Evolutionary conservation across 2,797 vertebrate species (phyloP), one percentile per base, ranked within the genome.

Genomic region (Lepus oiostolus): DNA sequence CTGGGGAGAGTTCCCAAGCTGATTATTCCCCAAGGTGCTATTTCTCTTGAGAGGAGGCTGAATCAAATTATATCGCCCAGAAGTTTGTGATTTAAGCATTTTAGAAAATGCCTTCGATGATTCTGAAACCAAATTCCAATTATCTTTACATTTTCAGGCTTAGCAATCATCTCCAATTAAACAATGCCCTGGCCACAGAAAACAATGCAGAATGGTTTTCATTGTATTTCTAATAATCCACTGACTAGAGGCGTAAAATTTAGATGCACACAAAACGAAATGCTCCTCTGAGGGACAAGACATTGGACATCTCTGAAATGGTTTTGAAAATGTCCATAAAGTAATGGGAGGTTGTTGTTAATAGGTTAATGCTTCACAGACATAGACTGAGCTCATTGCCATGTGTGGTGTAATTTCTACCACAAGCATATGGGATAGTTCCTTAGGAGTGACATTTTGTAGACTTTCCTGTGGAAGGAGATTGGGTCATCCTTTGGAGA

Each of bases 341-440:
- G 17, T 13, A 28, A 58, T 0, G 9, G 22, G 74, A 83, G 26
- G 8, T 8, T 42, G 54, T 68, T 5, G 0, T 16, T 80, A 76
- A 76, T 50, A 16, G 42, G 26, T 85, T n/a, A 74, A 72, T 19
- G 21, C 26, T 50, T 38, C 68, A 8, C 63, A 93, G 89, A 76
- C 21, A 83, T 28, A 10, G 1, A 82, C 28, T 70, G 63, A 95
- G 19, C 35, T 71, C 77, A 70, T 0, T 1, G 17, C n/a, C 62
- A 54, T 72, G 79, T 75, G 75, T 83, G 58, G 65, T 88, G 71
- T 92, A 50, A 88, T 72, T 95, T 93, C 21, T 94, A 63, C 92
- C 68, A 67, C 72, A 42, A 50, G 42, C 42, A 19, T 1, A 19
- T 0, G 58, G n/a, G 68, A 88, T 54, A 88, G 35, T n/a, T 86